Evolutionary conservation across 2,797 vertebrate genomes (phyloP), one percentile per base, ranked within the genome.

Genomic region (Pseudochaenichthys georgianus): DNA sequence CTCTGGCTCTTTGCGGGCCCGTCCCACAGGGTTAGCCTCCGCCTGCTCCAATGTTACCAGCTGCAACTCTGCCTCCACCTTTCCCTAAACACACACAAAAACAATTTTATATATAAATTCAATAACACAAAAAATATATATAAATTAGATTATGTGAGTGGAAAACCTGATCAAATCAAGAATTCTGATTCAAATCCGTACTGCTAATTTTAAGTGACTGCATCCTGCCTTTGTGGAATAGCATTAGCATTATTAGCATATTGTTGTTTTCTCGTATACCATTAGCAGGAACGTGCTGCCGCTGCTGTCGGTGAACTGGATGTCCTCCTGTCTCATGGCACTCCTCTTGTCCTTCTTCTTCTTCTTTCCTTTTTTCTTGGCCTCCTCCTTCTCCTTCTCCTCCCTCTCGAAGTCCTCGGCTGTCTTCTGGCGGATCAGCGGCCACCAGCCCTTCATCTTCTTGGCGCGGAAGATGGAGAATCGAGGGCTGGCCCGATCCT

Each of bases 401-500:
- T 97, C 96, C 75, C 82, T 92, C 80, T 96, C 93, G 0, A 96
- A 91, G 0, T 98, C 96, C 82, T 97, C 95, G 0, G 93, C 93
- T 17, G 94, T 96, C 88, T 94, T 96, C 60, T 92, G 91, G 71
- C 97, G 98, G 80, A 95, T 93, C 66, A 98, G 93, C 0, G 96
- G 98, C 98, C 97, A 99, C 97, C 97, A 99, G 73, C 97, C 97
- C 65, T 94, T 95, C 95, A 97, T 94, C 69, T 96, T 95, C 80
- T 96, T 96, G 71, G 96, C 96, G 31, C 94, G 92, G 60, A 99
- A 98, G 87, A 99, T 95, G 45, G 96, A 98, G 88, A 97, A 95
- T 38, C 96, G 95, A 0, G 97, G 97, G 0, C 89, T 69, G 1
- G 96, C 96, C 0, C 94, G 92, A 5, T 97, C 95, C 16, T 92